These are phyloP conservation scores for Odontomachus brunneus DNA, from an alignment of 1,140 invertebrate genomes.

Conservation along the genomic window DNA sequence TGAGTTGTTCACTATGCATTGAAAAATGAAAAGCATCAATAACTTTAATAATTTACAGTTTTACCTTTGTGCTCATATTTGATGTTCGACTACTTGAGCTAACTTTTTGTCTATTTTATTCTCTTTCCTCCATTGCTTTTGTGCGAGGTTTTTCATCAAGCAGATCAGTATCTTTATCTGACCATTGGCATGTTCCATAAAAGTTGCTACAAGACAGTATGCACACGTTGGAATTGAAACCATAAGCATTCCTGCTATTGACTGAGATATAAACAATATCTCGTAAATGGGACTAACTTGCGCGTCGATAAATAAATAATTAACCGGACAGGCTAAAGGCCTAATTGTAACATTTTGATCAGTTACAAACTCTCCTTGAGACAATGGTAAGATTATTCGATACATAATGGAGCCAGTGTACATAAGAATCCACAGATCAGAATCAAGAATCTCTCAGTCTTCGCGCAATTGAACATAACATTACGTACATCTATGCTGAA, in stretches of 20 bases:
- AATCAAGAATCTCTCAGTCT: conserved; percentile 42
- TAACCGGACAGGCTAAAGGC: conserved; percentile 41
- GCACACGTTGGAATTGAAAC: conserved; percentile 25
- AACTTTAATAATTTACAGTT: too few species aligned
- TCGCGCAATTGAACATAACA: conserved; percentile 53
- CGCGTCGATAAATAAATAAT: conserved; percentile 46
- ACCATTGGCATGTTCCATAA: conserved; percentile 60
- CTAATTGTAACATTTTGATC: conserved; percentile 50
- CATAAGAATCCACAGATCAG: conserved; percentile 49
- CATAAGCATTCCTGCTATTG: conserved; percentile 35
- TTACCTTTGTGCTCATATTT: too few species aligned
- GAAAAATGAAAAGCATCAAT: too few species aligned
- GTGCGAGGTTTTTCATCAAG: conserved; percentile 36
- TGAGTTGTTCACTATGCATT: too few species aligned
- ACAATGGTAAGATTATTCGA: conserved; percentile 58
- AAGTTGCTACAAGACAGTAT: conserved; percentile 47
- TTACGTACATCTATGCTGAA: not conserved
- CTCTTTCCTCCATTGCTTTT: not conserved
- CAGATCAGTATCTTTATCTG: conserved; percentile 50
- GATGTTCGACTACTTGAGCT: too few species aligned
- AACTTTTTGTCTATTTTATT: not conserved
- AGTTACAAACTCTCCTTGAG: conserved; percentile 38
- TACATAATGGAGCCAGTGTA: conserved; percentile 61
- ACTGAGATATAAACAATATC: conserved; percentile 54
- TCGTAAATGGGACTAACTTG: conserved; percentile 54